Conservation (phyloP, 2,888 invertebrate species). For the Callinectes sapidus region DNA sequence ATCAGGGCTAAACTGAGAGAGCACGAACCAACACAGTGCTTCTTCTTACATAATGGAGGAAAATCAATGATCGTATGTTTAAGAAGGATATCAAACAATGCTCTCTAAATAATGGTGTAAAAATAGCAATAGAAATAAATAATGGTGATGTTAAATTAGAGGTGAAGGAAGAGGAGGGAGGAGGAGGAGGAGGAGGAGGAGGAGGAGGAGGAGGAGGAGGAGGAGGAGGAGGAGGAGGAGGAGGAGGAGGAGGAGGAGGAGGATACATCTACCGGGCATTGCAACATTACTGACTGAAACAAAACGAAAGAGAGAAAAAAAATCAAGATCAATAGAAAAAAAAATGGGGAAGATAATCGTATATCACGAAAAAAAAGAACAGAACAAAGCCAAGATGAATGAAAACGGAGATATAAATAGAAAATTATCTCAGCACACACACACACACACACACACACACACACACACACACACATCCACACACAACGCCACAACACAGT, state of each 20-base stretch:
- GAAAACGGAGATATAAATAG: background rate
- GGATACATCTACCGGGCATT: too few species aligned
- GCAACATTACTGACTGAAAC: background rate
- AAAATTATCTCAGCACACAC: background rate
- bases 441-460: slow-evolving; percentile 20
- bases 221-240: too few species aligned
- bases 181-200: too few species aligned
- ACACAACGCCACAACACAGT: background rate
- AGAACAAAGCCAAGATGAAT: background rate
- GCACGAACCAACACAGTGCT: background rate
- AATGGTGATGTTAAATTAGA: background rate
- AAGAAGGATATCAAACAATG: background rate
- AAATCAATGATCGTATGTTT: too few species aligned
- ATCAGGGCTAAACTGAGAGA: background rate
- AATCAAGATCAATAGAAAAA: background rate
- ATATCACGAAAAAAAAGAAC: background rate
- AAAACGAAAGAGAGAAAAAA: background rate
- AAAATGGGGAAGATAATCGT: background rate
- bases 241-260: too few species aligned
- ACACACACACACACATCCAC: background rate
- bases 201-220: too few species aligned
- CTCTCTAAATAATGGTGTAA: background rate
- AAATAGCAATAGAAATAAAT: background rate
- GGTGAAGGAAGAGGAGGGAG: background rate
- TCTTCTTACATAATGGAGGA: too few species aligned